Percentiles rank a stretch among this genome's conserved stretches.
Conservation (phyloP, 2,797 vertebrate species). For the Threskiornis aethiopicus region DNA sequence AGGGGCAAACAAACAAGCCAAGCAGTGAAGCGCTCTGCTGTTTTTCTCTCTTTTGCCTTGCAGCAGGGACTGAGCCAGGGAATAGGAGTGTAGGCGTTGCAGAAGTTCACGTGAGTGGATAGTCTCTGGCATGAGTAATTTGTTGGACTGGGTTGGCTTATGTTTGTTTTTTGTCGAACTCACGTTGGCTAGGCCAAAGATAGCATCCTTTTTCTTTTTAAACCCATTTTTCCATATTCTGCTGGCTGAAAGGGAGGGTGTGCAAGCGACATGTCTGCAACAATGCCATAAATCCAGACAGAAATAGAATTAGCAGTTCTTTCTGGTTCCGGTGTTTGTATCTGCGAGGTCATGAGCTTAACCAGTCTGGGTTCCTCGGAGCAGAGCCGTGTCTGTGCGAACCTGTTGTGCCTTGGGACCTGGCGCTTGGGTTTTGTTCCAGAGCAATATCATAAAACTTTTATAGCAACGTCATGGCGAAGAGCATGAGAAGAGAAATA, state of each 20-base stretch:
- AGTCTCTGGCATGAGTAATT: constrained; percentile 37
- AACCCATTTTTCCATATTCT: constrained; percentile 29
- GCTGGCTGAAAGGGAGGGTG: not conserved
- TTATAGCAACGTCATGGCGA: not conserved
- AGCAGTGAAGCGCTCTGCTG: not conserved
- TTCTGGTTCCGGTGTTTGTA: not conserved
- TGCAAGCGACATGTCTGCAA: not conserved
- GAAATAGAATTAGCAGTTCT: constrained; percentile 41
- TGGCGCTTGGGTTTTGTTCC: not conserved
- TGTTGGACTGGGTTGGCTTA: not conserved
- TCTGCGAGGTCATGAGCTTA: not conserved
- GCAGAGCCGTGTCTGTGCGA: not conserved
- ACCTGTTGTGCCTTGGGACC: constrained; percentile 40
- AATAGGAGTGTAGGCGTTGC: constrained; percentile 1
- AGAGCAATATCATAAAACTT: constrained; percentile 39
- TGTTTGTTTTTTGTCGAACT: constrained; percentile 20
- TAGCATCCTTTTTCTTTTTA: constrained; percentile 54
- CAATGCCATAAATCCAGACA: constrained; percentile 33
- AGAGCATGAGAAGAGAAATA: constrained; percentile 19
- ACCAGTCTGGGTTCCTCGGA: not conserved
- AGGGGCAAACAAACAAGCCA: not conserved
- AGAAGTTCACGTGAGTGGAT: constrained; percentile 43
- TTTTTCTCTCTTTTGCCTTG: not conserved
- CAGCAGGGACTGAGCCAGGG: not conserved
- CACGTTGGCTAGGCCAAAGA: not conserved